These are phyloP conservation scores for Otolemur crassicaudatus DNA, from an alignment of 2,797 vertebrate species.

Conservation along the genomic window DNA sequence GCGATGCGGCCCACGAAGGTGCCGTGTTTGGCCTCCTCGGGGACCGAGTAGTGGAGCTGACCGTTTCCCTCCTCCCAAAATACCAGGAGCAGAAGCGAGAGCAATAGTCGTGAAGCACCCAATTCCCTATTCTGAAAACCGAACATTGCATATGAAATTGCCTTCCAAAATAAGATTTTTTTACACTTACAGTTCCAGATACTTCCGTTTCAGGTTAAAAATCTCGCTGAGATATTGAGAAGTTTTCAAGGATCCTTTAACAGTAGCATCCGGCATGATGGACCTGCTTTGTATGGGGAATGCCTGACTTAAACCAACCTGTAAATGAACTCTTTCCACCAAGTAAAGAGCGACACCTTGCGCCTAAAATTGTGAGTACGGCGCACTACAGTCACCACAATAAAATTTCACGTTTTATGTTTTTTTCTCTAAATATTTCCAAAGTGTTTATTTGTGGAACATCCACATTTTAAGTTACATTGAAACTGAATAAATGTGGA, in stretches of 20 bases:
- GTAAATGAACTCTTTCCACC: constrained; percentile 27
- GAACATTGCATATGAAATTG: constrained; percentile 67
- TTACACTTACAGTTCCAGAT: not conserved
- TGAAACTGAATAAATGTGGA: not conserved
- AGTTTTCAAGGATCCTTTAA: constrained; percentile 45
- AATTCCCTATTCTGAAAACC: constrained; percentile 45
- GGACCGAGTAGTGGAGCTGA: constrained; percentile 88
- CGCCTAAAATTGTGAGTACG: constrained; percentile 73
- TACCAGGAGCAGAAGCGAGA: constrained; percentile 66
- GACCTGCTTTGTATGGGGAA: not conserved
- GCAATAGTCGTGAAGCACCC: constrained; percentile 9
- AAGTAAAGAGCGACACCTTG: constrained; percentile 81
- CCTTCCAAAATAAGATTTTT: constrained; percentile 31
- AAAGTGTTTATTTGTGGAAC: not conserved
- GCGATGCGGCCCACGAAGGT: constrained; percentile 89
- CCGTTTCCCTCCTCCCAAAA: constrained; percentile 62
- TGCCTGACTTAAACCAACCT: constrained; percentile 3
- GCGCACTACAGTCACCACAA: not conserved
- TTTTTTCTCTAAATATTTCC: constrained; percentile 21
- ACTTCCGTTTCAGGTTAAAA: not conserved
- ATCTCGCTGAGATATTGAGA: constrained; percentile 31
- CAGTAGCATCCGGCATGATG: constrained; percentile 21
- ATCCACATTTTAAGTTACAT: constrained; percentile 16
- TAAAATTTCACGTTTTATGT: not conserved
- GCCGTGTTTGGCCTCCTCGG: constrained; percentile 89